phyloP scores from a whole-genome alignment of 1,140 invertebrate genomes.

The Conus ventricosus region DNA sequence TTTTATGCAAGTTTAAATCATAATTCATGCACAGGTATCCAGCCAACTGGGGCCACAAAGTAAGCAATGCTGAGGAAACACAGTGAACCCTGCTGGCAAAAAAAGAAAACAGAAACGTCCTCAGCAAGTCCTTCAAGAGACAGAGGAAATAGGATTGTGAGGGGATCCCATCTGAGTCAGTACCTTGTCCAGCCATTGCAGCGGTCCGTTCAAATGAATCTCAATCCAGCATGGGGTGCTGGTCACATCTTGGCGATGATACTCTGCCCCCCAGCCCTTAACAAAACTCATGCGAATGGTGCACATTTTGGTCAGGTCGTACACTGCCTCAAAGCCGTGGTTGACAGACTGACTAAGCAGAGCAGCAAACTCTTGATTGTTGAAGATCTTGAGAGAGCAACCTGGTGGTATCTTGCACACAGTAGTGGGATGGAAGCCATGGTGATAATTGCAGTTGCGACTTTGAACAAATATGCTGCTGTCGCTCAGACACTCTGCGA shows the following conservation, averaged over 20 bases:
- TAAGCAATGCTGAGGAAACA: no score
- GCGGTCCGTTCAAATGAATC: constrained; percentile 77
- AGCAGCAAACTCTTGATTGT: constrained; percentile 96
- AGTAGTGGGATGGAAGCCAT: constrained; percentile 93
- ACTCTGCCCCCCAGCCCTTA: constrained; percentile 78
- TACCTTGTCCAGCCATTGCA: constrained; percentile 76
- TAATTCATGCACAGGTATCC: neutral
- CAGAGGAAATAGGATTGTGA: constrained; percentile 74
- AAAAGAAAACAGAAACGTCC: neutral
- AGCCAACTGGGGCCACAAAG: neutral
- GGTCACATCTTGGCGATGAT: constrained; percentile 77
- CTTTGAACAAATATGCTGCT: constrained; percentile 98
- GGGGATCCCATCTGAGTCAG: constrained; percentile 74
- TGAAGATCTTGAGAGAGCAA: constrained; percentile 97
- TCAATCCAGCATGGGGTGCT: constrained; percentile 78
- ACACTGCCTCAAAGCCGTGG: constrained; percentile 89
- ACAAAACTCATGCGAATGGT: constrained; percentile 86
- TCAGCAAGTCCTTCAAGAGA: constrained; percentile 64
- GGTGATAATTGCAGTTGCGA: constrained; percentile 96
- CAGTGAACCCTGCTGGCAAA: no score
- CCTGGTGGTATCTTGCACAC: constrained; percentile 87
- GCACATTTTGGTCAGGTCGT: constrained; percentile 98
- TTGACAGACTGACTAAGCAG: constrained; percentile 89
- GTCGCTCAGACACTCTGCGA: constrained; percentile 95
- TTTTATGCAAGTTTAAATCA: neutral